Evolutionary conservation across 2,113 vertebrate genomes (phyloP), one percentile per base, ranked within the genome.

Genomic region (Hippocampus barbouri): DNA sequence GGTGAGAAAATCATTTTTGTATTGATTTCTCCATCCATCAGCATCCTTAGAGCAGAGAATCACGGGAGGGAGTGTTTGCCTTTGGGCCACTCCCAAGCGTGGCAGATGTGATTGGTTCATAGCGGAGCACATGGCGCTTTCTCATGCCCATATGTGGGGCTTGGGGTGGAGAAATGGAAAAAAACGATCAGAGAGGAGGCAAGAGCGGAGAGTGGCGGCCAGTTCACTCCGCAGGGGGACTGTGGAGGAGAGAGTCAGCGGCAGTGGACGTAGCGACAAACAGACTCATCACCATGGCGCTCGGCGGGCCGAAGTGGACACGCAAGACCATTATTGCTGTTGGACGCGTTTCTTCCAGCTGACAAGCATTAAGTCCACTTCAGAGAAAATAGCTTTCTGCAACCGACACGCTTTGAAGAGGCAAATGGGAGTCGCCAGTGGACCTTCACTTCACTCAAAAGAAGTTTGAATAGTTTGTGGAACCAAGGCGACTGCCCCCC

Each of bases 91-190:
- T 87, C 84, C 82, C 80, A 73, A 66, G 43, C 12, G 30, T 18
- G 43, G 49, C 60, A 62, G 62, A 7, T n/a, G 9, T 47, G 41
- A 94, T 91, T 95, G 90, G 94, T 91, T 88, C 80, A 84, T 87
- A 78, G 43, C 69, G 56, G 82, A 90, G 94, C 94, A 95, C 94
- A 91, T 95, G 94, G 90, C 81, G 82, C 84, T 86, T 88, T 87
- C 92, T 88, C 87, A 87, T 76, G 56, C n/a, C 90, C 87, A 72
- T 93, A 64, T 87, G 88, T 90, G 93, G 94, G 89, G 79, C 77
- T 81, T 76, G 84, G 89, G 83, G 84, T 49, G 72, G 89, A 87
- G 78, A 72, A 47, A 89, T 88, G 80, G 20, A 65, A 71, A 54
- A 66, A 71, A 54, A 60, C 54, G 10, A 56, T 79, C 68, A 71